A percentile compares a stretch with the other conserved stretches of the same genome.
These are phyloP conservation scores for Drosophila buzzatii DNA, from an alignment of 2,888 invertebrate species.

Conservation along the genomic window DNA sequence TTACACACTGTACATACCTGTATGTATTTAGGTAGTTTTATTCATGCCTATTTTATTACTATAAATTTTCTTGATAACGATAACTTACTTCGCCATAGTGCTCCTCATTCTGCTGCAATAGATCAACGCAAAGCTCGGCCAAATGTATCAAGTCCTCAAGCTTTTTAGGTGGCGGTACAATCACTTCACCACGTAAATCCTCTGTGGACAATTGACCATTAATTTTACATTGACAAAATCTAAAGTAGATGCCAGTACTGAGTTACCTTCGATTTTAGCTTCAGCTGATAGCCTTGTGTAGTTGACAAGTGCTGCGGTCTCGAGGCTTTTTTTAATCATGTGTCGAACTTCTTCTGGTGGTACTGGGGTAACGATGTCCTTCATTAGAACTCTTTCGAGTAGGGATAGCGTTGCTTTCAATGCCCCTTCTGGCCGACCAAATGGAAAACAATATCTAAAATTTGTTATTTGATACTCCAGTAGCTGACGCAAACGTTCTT, in stretches of 20 bases:
- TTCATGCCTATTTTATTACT: not conserved
- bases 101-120: constrained; percentile 99
- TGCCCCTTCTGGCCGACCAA: constrained; percentile 99
- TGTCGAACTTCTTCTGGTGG: constrained; percentile 97
- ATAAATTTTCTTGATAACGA: not conserved
- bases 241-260: not conserved
- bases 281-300: constrained; percentile 98
- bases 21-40: not conserved
- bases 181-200: constrained; percentile 92
- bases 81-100: constrained; percentile 98
- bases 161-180: constrained; percentile 93
- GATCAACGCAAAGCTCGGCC: constrained; percentile 98
- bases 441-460: constrained; percentile 99
- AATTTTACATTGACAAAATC: not conserved
- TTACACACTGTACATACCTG: too few species aligned
- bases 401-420: constrained; percentile 98
- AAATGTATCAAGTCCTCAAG: constrained; percentile 98
- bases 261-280: constrained; percentile 97
- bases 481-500: constrained; percentile 95
- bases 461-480: constrained; percentile 99
- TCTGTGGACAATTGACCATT: constrained; percentile 86
- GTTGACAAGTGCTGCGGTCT: constrained; percentile 98
- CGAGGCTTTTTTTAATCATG: constrained; percentile 98
- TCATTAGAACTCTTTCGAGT: constrained; percentile 98
- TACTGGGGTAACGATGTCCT: constrained; percentile 98